These are phyloP conservation scores for Neolamprologus sp. DNA, from an alignment of 2,113 vertebrate species.

Conservation along the genomic window DNA sequence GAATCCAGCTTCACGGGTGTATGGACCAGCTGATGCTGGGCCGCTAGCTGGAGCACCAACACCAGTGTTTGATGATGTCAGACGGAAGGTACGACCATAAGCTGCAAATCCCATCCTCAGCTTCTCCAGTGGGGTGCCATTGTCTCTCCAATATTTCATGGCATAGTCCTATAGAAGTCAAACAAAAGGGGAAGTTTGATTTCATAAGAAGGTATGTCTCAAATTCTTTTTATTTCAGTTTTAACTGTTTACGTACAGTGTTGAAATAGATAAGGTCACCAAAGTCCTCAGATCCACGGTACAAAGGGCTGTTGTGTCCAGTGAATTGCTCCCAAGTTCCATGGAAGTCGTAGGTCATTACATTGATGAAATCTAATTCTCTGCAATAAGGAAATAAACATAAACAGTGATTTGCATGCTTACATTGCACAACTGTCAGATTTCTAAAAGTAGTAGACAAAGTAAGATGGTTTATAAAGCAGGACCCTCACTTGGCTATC, in stretches of 20 bases:
- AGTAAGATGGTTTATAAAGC: background rate
- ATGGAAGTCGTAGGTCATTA: slow-evolving; percentile 84
- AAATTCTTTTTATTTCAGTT: background rate
- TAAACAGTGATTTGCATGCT: background rate
- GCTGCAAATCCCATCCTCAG: slow-evolving; percentile 78
- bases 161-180: slow-evolving; percentile 62
- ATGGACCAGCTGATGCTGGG: slow-evolving; percentile 70
- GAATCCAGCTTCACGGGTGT: slow-evolving; percentile 76
- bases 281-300: slow-evolving; percentile 44
- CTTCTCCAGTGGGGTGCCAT: slow-evolving; percentile 74
- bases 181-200: background rate
- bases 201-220: background rate
- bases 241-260: slow-evolving; percentile 49
- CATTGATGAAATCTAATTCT: slow-evolving; percentile 74
- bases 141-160: slow-evolving; percentile 78
- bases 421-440: background rate
- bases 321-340: slow-evolving; percentile 74
- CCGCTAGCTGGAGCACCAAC: slow-evolving; percentile 67
- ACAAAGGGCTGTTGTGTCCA: slow-evolving; percentile 81
- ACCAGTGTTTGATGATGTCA: slow-evolving; percentile 44
- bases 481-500: slow-evolving; percentile 66
- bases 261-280: slow-evolving; percentile 64
- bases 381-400: slow-evolving; percentile 25
- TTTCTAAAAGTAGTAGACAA: background rate
- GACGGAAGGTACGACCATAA: slow-evolving; percentile 77